phyloP scores from a whole-genome alignment of 1,140 invertebrate species.

The Drosophila busckii region DNA sequence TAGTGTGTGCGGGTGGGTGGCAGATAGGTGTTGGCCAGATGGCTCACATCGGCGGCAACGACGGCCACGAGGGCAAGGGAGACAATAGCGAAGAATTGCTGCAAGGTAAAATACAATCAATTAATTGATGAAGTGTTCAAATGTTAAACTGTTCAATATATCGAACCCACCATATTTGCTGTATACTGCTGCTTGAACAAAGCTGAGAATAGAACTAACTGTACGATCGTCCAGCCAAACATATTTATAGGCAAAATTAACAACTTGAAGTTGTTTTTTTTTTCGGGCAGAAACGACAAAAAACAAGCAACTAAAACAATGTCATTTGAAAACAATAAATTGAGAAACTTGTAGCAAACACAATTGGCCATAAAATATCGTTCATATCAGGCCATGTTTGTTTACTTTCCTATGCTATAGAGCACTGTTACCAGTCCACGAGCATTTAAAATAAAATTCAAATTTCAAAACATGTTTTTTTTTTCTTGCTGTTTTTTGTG shows the following conservation, averaged over 20 bases:
- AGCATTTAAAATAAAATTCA: conserved; percentile 17
- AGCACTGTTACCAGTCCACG: too few relatives aligned
- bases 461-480: conserved; percentile 25
- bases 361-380: conserved; percentile 37
- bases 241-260: conserved; percentile 51
- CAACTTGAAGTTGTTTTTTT: conserved; percentile 19
- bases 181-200: conserved; percentile 29
- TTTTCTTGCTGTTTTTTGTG: not conserved
- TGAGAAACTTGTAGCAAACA: too few relatives aligned
- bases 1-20: conserved; percentile 31
- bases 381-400: conserved; percentile 36
- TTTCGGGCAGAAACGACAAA: too few relatives aligned
- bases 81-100: conserved; percentile 49
- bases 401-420: too few relatives aligned
- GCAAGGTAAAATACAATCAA: not conserved
- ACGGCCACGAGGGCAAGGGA: conserved; percentile 51
- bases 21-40: conserved; percentile 56
- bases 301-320: too few relatives aligned
- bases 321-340: too few relatives aligned
- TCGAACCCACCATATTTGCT: conserved; percentile 52
- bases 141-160: not conserved
- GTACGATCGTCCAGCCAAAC: conserved; percentile 15
- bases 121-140: not conserved
- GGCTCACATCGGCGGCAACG: conserved; percentile 61
- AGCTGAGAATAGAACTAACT: conserved; percentile 25